These are phyloP conservation scores for Gryllus bimaculatus DNA, from an alignment of 1,140 invertebrate genomes.

Conservation along the genomic window DNA sequence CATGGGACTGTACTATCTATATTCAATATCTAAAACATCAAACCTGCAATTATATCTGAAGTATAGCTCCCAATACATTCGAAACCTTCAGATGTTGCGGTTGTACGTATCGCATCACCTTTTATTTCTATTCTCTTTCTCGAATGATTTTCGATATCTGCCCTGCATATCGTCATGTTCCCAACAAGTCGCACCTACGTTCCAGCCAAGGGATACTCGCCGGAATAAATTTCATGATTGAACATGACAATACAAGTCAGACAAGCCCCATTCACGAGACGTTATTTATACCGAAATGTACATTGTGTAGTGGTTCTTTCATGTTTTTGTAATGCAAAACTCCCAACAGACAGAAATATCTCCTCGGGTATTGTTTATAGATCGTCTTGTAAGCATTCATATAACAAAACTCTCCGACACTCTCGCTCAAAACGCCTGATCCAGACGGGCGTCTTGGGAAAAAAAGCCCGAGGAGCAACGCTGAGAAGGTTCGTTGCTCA, in stretches of 20 bases:
- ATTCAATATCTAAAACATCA: no score
- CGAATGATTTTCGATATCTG: no score
- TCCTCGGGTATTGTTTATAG: not conserved
- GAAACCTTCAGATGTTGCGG: no score
- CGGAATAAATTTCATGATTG: not conserved
- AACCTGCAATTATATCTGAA: no score
- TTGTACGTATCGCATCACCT: no score
- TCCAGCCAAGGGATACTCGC: not conserved
- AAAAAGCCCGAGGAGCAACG: not conserved
- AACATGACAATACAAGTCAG: slow-evolving; percentile 1
- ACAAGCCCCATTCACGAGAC: not conserved
- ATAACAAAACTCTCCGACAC: not conserved
- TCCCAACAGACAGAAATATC: not conserved
- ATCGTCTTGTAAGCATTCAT: not conserved
- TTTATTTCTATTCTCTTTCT: no score
- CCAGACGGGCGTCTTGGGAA: not conserved
- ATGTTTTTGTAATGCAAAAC: slow-evolving; percentile 5
- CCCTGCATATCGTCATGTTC: not conserved
- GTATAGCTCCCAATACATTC: no score
- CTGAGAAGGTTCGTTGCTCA: not conserved
- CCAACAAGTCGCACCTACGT: not conserved
- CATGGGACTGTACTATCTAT: no score
- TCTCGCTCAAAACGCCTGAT: not conserved
- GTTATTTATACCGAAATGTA: not conserved
- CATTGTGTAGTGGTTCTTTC: not conserved